Base-by-base conservation (phyloP, 2,113 vertebrate species). In the Macquaria ambigua region DNA sequence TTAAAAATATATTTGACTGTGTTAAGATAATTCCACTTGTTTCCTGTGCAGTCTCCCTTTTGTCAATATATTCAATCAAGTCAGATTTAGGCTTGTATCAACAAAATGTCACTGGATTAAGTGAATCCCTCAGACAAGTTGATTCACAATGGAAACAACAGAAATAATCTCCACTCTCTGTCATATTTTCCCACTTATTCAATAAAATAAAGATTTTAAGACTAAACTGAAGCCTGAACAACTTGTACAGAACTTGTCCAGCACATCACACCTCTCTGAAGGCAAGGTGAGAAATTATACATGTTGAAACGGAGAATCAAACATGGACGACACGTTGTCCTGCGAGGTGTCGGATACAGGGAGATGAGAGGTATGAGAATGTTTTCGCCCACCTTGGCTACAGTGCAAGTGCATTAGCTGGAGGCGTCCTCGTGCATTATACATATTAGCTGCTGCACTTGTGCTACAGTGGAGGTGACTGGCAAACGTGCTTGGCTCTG, bases 321-420 rank as follows among this genome's bases (percentile, higher is more conserved):
- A 82, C 85, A 82, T 2, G 11, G 23, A 25, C 9, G 59, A 77
- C 74, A 89, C 55, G 12, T 41, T 84, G 83, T 85, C 48, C 20
- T 55, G 61, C 8, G 18, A 88, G 79, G 75, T 71, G 83, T 82
- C 15, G 3, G 71, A 56, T 56, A 63, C 18, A 52, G 59, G 50
- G 71, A 61, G 81, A 73, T 56, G 79, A 85, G 77, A 80, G 87
- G 55, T 59, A 53, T 63, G 82, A 85, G 16, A 61, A 68, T 0
- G 21, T 55, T 63, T 53, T 50, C 34, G 9, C 66, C 74, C 71
- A 53, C 55, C 37, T 83, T 25, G 28, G 79, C 67, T 15, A 69
- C 87, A 90, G 64, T 3, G n/a, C 73, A 46, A 86, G 82, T 87
- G 75, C 93, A 93, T 92, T 91, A 85, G 77, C 69, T 6, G 48